Conservation (phyloP, 2,113 vertebrate species). For the Ochotona curzoniae region DNA sequence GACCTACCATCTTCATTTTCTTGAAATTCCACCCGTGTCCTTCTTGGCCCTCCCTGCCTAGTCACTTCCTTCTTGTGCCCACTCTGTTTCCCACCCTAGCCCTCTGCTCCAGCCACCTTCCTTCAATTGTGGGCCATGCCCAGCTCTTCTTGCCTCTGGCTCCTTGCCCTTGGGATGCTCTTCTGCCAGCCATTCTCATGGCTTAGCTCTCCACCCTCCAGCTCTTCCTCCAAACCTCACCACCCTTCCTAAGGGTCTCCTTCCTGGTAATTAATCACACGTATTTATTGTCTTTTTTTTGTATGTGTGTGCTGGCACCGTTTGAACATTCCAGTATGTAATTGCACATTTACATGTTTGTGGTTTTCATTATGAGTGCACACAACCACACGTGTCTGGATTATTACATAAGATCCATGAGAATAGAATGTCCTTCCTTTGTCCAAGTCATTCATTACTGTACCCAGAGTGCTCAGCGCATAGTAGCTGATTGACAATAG, state of each 20-base stretch:
- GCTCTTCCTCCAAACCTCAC: background rate
- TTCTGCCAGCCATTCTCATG: background rate
- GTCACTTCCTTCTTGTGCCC: background rate
- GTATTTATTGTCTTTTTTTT: too few species aligned
- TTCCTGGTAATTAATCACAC: background rate
- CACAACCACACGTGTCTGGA: background rate
- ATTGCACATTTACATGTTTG: background rate
- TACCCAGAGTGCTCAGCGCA: background rate
- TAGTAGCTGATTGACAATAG: background rate
- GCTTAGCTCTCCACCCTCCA: background rate
- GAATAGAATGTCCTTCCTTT: background rate
- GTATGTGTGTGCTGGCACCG: background rate
- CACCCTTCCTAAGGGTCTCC: rapidly evolving
- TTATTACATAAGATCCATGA: rapidly evolving
- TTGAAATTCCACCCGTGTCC: background rate
- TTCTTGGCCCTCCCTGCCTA: background rate
- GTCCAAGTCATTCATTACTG: background rate
- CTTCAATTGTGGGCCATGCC: background rate
- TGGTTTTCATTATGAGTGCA: background rate
- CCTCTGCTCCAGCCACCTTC: background rate
- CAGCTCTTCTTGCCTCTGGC: background rate
- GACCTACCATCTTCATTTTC: background rate
- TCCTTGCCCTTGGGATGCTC: too few species aligned
- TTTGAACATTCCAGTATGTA: background rate
- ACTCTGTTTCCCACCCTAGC: rapidly evolving